phyloP scores from a whole-genome alignment of 2,113 vertebrate species.

The Prunella fulvescens region DNA sequence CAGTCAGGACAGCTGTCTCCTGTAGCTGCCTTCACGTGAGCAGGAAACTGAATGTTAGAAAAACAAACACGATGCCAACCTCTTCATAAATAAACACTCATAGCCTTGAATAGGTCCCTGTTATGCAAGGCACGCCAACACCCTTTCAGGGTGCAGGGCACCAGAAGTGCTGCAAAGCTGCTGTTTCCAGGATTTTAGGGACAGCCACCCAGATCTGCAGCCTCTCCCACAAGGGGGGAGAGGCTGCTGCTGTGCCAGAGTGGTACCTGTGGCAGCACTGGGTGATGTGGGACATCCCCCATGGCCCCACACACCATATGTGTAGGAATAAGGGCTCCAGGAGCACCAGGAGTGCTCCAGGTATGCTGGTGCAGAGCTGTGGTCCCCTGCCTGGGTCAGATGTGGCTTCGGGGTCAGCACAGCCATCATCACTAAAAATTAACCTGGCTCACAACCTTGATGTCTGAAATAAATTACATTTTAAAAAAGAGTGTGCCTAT shows the following conservation, averaged over 20 bases:
- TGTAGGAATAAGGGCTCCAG: not conserved
- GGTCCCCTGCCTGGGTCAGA: not conserved
- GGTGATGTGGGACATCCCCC: not conserved
- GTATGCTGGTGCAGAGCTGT: rapidly evolving
- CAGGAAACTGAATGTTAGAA: not conserved
- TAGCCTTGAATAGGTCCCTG: not conserved
- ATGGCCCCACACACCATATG: rapidly evolving
- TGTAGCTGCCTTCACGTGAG: not conserved
- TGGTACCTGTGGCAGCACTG: not conserved
- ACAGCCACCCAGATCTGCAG: rapidly evolving
- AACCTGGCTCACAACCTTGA: not conserved
- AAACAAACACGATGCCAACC: not conserved
- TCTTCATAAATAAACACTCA: not conserved
- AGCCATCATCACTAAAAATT: not conserved
- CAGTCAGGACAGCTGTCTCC: not conserved
- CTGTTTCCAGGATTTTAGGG: not conserved
- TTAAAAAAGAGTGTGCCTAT: not conserved
- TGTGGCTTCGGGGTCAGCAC: not conserved
- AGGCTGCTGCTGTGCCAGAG: not conserved
- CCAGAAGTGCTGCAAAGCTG: not conserved
- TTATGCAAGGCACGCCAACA: not conserved
- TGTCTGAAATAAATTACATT: not conserved
- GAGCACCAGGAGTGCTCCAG: not conserved
- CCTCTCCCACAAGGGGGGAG: not conserved
- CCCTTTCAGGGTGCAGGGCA: not conserved